Percentiles rank a stretch among this genome's conserved stretches.
These are phyloP conservation scores for Brachirus orientalis DNA, from an alignment of 2,113 vertebrate genomes.

Conservation along the genomic window DNA sequence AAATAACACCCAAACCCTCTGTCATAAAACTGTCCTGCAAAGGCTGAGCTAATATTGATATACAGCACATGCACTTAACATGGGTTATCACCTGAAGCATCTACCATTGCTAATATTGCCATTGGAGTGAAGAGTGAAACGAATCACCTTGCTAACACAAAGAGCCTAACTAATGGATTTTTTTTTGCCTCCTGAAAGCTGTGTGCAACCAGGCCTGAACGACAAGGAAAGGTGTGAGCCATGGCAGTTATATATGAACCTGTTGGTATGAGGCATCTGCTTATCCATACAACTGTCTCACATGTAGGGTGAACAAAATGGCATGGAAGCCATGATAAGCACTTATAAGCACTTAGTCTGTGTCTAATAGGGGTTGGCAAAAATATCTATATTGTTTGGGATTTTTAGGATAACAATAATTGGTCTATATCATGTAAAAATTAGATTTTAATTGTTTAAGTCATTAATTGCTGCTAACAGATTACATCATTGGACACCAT, in stretches of 20 bases:
- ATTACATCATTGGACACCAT: too few relatives aligned
- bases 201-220: conserved; percentile 60
- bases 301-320: background rate
- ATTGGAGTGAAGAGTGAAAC: conserved; percentile 7
- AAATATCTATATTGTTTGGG: too few relatives aligned
- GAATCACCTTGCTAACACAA: background rate
- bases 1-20: too few relatives aligned
- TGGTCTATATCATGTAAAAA: too few relatives aligned
- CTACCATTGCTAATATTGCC: conserved; percentile 6
- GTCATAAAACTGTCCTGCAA: background rate
- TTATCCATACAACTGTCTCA: background rate
- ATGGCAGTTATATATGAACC: conserved; percentile 32
- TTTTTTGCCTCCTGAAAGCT: conserved; percentile 42
- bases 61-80: background rate
- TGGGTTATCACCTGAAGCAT: conserved; percentile 8
- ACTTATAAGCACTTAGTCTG: too few relatives aligned
- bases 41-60: conserved; percentile 3
- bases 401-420: too few relatives aligned
- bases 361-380: too few relatives aligned
- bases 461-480: too few relatives aligned
- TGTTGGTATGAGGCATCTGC: background rate
- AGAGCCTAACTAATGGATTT: conserved; percentile 6
- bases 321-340: too few relatives aligned
- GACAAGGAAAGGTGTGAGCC: conserved; percentile 61
- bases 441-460: too few relatives aligned